phyloP scores from a whole-genome alignment of 2,113 vertebrate species.

The Osmerus mordax region DNA sequence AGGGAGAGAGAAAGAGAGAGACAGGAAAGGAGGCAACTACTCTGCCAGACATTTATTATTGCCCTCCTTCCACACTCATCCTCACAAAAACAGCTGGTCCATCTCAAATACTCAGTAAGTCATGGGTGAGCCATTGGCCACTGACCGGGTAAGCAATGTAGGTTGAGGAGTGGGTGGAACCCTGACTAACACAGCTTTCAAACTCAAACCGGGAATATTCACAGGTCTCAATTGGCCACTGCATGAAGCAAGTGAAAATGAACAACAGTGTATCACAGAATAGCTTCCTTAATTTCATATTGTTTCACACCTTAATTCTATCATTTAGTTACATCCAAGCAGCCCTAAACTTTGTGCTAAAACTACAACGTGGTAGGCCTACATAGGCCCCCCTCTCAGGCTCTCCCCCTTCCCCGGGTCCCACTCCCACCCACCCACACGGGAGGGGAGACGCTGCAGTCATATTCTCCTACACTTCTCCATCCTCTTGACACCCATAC shows the following conservation, averaged over 20 bases:
- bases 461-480: constrained; percentile 57
- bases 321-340: no score
- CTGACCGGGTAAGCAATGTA: no score
- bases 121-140: no score
- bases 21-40: constrained; percentile 26
- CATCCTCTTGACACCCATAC: constrained; percentile 35
- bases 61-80: constrained; percentile 15
- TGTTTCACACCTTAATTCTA: no score
- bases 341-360: no score
- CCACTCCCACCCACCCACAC: constrained; percentile 44
- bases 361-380: no score
- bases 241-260: no score
- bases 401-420: constrained; percentile 18
- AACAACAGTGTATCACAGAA: neutral
- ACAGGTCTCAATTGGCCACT: no score
- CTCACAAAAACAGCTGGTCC: constrained; percentile 19
- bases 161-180: no score
- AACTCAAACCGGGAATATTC: no score
- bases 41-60: constrained; percentile 15
- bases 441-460: constrained; percentile 50
- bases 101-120: no score
- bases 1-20: constrained; percentile 13
- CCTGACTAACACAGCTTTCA: no score
- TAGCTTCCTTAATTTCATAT: constrained; percentile 20
- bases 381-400: constrained; percentile 10